Conservation (phyloP, 2,888 invertebrate genomes). For the Nysson spinosus region DNA sequence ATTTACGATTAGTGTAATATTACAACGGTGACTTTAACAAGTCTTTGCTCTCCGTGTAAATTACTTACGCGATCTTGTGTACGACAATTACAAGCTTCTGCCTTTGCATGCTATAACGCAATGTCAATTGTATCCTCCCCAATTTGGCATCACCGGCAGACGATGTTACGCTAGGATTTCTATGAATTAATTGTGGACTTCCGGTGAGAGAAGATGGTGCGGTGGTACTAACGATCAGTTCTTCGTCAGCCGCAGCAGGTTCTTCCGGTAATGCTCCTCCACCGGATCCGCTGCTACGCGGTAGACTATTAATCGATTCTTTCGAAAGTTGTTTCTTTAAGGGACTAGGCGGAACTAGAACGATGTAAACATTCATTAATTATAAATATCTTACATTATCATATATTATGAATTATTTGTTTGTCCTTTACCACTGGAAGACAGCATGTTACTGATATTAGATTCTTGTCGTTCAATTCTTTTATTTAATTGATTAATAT, state of each 20-base stretch:
- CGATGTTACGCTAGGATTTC: slow-evolving; percentile 81
- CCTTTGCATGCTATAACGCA: slow-evolving; percentile 90
- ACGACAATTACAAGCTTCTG: slow-evolving; percentile 91
- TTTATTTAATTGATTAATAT: slow-evolving; percentile 68
- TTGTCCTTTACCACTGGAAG: slow-evolving; percentile 67
- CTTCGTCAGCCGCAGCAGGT: slow-evolving; percentile 59
- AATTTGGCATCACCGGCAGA: slow-evolving; percentile 86
- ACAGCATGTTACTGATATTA: slow-evolving; percentile 59
- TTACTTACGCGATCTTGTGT: slow-evolving; percentile 92
- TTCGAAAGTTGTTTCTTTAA: slow-evolving; percentile 71
- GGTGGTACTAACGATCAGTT: slow-evolving; percentile 68
- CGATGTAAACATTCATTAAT: no score
- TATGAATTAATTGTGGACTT: slow-evolving; percentile 79
- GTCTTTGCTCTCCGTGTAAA: no score
- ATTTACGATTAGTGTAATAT: no score
- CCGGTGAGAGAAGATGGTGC: slow-evolving; percentile 70
- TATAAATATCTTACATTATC: no score
- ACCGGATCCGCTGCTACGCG: slow-evolving; percentile 61
- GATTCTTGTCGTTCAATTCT: slow-evolving; percentile 73
- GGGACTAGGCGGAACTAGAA: slow-evolving; percentile 68
- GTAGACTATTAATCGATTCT: slow-evolving; percentile 69
- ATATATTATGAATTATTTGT: no score
- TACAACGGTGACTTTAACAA: no score
- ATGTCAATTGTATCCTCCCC: slow-evolving; percentile 90
- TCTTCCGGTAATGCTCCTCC: slow-evolving; percentile 45